Percentiles rank a stretch among this genome's conserved stretches.
These are phyloP conservation scores for Porites cylindrica DNA, from an alignment of 92 coral and sea anemone genomes.

Conservation along the genomic window DNA sequence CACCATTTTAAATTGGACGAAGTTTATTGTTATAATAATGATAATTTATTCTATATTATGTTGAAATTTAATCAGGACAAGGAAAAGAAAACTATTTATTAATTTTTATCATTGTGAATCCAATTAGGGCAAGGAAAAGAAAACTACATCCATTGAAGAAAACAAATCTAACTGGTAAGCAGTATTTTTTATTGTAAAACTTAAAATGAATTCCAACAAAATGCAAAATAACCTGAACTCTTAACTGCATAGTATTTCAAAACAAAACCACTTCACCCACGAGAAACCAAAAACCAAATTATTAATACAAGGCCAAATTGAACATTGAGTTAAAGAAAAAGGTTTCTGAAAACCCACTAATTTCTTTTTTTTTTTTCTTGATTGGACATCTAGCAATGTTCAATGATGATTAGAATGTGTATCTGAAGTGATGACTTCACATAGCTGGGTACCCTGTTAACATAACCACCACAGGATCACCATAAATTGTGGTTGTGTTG, in stretches of 20 bases:
- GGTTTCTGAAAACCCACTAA: neutral
- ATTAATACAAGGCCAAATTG: neutral
- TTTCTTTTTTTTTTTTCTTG: neutral
- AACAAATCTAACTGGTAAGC: conserved; percentile 32
- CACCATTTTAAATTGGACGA: too few species aligned
- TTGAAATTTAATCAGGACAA: too few species aligned
- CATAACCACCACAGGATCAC: neutral
- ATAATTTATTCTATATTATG: too few species aligned
- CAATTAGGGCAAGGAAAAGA: conserved; percentile 27
- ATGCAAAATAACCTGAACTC: too few species aligned
- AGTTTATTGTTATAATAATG: too few species aligned
- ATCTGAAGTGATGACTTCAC: neutral
- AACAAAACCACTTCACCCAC: too few species aligned
- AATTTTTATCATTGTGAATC: too few species aligned
- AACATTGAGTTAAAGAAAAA: neutral
- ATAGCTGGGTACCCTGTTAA: conserved; percentile 3
- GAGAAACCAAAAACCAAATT: too few species aligned
- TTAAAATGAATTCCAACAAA: too few species aligned
- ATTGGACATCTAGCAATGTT: conserved; percentile 24
- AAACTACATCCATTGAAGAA: neutral
- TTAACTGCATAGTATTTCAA: too few species aligned
- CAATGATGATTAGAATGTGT: conserved; percentile 15
- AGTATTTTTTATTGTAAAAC: too few species aligned
- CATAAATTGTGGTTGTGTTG: neutral
- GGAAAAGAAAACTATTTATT: too few species aligned